phyloP scores from a whole-genome alignment of 92 coral and sea anemone genomes.

The Metridium senile region DNA sequence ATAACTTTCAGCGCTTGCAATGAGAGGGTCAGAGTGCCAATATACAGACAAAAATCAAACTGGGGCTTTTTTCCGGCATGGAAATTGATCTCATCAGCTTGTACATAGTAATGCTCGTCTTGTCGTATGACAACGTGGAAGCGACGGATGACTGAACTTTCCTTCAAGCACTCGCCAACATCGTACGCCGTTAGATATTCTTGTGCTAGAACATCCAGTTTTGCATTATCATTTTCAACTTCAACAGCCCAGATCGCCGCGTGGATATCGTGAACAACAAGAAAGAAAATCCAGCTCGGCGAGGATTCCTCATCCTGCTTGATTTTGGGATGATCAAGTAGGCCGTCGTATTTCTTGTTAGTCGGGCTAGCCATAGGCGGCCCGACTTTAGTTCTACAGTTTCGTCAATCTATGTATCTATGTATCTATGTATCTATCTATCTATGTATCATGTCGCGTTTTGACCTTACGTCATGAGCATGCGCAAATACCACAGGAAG shows the following conservation, averaged over 20 bases:
- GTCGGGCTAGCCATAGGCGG: too few species aligned
- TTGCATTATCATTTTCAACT: conserved; percentile 43
- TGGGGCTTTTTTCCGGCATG: conserved; percentile 50
- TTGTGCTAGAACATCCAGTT: conserved; percentile 48
- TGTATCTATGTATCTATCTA: too few species aligned
- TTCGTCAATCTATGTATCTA: too few species aligned
- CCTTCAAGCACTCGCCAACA: conserved; percentile 53
- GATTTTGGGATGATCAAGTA: conserved; percentile 61
- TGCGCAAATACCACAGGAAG: too few species aligned
- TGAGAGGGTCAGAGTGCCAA: conserved; percentile 60
- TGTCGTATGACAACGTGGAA: conserved; percentile 46
- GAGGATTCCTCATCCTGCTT: conserved; percentile 47
- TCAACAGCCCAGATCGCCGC: conserved; percentile 72
- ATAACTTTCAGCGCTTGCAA: conserved; percentile 47
- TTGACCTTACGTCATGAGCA: too few species aligned
- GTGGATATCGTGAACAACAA: conserved; percentile 53
- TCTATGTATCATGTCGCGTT: too few species aligned
- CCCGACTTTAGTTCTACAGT: too few species aligned
- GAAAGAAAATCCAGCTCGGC: conserved; percentile 70
- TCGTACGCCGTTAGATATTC: conserved; percentile 56
- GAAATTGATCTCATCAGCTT: conserved; percentile 46
- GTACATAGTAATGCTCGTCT: conserved; percentile 51
- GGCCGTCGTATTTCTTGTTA: conserved; percentile 49
- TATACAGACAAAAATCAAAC: conserved; percentile 60
- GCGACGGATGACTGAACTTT: conserved; percentile 45